Conservation (phyloP, 2,797 vertebrate species). For the Rhinophrynus dorsalis region DNA sequence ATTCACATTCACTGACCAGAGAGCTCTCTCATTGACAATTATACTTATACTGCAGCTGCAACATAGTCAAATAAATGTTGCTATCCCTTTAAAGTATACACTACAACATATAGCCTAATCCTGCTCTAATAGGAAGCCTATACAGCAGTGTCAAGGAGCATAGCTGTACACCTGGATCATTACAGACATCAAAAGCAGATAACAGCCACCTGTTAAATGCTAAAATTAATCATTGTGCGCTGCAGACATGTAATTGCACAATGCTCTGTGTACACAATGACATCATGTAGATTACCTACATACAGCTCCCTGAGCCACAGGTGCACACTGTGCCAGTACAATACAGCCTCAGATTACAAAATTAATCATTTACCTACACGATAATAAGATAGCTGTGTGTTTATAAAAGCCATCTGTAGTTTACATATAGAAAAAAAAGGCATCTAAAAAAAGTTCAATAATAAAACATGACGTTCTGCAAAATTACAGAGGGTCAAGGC, state of each 20-base stretch:
- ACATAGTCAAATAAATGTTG: no score
- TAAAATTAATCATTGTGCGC: conserved; percentile 18
- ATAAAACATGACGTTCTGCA: no score
- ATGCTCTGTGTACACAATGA: conserved; percentile 28
- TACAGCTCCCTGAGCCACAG: conserved; percentile 10
- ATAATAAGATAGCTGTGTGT: background rate
- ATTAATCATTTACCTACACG: conserved; percentile 35
- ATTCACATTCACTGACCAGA: no score
- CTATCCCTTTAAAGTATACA: no score
- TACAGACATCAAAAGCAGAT: conserved; percentile 13
- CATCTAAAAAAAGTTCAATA: background rate
- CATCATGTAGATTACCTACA: conserved; percentile 6
- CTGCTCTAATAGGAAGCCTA: no score
- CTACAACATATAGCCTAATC: no score
- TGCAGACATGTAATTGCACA: conserved; percentile 9
- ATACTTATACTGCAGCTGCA: no score
- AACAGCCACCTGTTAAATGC: background rate
- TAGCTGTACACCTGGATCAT: conserved; percentile 5
- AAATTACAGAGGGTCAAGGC: no score
- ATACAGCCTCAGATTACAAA: conserved; percentile 1
- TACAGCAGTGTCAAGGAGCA: no score
- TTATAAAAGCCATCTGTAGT: conserved; percentile 18
- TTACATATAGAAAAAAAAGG: no score
- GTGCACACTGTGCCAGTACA: conserved; percentile 4
- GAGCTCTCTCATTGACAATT: no score